Conservation (phyloP, 2,113 vertebrate genomes). For the Ornithorhynchus anatinus region DNA sequence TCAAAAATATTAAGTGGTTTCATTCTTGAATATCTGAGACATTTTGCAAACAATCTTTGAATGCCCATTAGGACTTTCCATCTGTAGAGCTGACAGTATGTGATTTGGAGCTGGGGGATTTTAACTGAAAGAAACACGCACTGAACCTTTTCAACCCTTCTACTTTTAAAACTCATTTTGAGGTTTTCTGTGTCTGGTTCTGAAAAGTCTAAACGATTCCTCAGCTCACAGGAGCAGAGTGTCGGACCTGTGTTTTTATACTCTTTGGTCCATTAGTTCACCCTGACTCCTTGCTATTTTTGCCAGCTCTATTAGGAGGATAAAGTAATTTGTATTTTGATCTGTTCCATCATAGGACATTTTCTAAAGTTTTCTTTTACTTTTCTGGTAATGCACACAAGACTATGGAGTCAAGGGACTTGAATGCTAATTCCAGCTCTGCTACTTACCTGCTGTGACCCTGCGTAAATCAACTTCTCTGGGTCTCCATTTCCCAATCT, state of each 20-base stretch:
- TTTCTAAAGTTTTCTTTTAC: too few relatives aligned
- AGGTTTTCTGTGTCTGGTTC: neutral
- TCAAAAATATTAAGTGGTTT: constrained; percentile 28
- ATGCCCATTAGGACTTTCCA: neutral
- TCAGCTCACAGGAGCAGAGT: accelerated
- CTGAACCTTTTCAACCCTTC: neutral
- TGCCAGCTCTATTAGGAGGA: too few relatives aligned
- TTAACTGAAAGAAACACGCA: neutral
- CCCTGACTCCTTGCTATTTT: neutral
- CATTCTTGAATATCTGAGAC: constrained; percentile 12
- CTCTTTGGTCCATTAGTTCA: neutral
- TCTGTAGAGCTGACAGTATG: neutral
- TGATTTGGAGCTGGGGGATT: neutral
- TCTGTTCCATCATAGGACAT: too few relatives aligned
- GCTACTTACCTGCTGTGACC: too few relatives aligned
- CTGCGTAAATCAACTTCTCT: too few relatives aligned
- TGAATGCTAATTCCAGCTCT: too few relatives aligned
- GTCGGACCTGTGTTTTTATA: too few relatives aligned
- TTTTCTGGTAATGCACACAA: too few relatives aligned
- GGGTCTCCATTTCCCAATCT: too few relatives aligned
- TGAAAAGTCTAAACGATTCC: neutral
- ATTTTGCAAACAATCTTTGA: constrained; percentile 5
- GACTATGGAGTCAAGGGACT: too few relatives aligned
- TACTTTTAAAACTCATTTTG: neutral
- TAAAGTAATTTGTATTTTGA: too few relatives aligned